Percentiles rank a stretch among this genome's conserved stretches.
phyloP scores from a whole-genome alignment of 2,113 vertebrate species.

The Larimichthys polyactis region DNA sequence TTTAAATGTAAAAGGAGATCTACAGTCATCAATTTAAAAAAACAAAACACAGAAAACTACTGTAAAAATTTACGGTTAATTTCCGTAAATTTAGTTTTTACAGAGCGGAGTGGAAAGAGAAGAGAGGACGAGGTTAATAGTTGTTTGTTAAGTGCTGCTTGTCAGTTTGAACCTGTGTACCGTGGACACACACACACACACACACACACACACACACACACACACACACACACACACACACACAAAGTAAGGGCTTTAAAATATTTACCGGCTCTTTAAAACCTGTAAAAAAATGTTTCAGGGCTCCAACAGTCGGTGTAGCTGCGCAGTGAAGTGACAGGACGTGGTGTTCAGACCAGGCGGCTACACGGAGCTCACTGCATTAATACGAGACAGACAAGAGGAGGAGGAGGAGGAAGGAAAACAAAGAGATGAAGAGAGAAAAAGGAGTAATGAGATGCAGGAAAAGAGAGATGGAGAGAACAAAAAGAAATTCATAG shows the following conservation, averaged over 20 bases:
- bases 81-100: no score
- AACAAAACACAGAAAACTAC: no score
- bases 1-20: no score
- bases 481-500: conserved; percentile 21
- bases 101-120: background rate
- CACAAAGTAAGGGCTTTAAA: conserved; percentile 71
- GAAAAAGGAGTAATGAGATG: conserved; percentile 39
- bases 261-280: conserved; percentile 73
- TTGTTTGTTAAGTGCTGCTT: conserved; percentile 60
- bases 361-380: conserved; percentile 30
- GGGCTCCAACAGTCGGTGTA: conserved; percentile 30
- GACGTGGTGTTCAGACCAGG: conserved; percentile 45
- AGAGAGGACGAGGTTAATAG: conserved; percentile 1
- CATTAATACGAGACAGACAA: conserved; percentile 46
- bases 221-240: no score
- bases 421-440: conserved; percentile 23
- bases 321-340: conserved; percentile 57
- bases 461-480: conserved; percentile 16
- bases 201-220: no score
- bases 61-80: no score
- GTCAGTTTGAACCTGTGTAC: conserved; percentile 43
- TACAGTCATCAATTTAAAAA: no score
- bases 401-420: conserved; percentile 5
- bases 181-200: conserved; percentile 29
- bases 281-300: conserved; percentile 50